Evolutionary conservation across 1,140 invertebrate genomes (phyloP).

Genomic region (Heliothis virescens): DNA sequence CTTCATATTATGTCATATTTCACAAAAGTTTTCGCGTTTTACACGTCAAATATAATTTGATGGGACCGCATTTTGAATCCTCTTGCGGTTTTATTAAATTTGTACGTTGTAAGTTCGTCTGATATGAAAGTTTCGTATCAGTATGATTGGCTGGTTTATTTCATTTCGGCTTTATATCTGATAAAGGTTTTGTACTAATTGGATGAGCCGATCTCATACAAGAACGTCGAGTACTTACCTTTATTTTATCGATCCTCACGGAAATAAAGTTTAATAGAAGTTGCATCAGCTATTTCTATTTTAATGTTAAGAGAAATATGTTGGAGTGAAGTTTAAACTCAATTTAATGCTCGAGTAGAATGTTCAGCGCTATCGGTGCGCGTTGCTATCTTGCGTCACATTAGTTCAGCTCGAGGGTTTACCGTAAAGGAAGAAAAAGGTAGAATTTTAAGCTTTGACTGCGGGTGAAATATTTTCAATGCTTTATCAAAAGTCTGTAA

Average conservation of each 20-base stretch:
- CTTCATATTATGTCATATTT: constrained; percentile 29
- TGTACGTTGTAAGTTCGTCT: not conserved
- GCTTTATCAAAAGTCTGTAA: constrained; percentile 7
- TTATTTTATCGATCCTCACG: not conserved
- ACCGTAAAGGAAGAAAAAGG: not conserved
- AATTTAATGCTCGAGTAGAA: constrained; percentile 15
- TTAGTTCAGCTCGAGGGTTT: constrained; percentile 16
- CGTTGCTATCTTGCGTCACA: constrained; percentile 9
- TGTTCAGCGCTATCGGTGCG: constrained; percentile 10
- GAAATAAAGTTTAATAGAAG: not conserved
- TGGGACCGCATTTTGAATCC: constrained; percentile 20
- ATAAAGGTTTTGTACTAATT: not conserved
- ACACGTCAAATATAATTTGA: constrained; percentile 42
- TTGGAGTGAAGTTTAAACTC: constrained; percentile 13
- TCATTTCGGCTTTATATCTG: constrained; percentile 2
- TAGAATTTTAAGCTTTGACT: not conserved
- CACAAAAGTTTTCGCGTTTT: constrained; percentile 30
- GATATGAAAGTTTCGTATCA: constrained; percentile 25
- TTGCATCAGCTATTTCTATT: constrained; percentile 12
- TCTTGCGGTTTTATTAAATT: constrained; percentile 28
- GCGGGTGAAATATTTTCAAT: constrained; percentile 17
- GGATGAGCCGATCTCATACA: not conserved
- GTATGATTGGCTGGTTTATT: constrained; percentile 2
- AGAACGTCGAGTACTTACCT: not conserved
- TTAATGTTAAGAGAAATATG: constrained; percentile 5